Evolutionary conservation across 2,113 vertebrate genomes (phyloP).

Genomic region (Hippotragus niger): DNA sequence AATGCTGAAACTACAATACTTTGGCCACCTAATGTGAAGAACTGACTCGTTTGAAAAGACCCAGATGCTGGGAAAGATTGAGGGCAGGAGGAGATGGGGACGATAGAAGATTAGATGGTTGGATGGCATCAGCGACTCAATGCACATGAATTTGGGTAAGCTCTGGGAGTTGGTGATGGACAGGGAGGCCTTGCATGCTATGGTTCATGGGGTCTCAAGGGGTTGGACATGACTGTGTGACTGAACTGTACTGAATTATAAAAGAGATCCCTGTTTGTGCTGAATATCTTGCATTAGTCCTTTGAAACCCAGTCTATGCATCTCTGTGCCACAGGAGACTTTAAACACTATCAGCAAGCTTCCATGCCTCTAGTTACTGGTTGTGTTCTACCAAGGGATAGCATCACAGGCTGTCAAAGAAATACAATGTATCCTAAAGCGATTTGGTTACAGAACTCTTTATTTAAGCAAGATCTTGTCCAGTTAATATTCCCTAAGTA

Average conservation of each 20-base stretch:
- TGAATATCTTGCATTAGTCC: neutral
- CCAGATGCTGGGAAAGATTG: neutral
- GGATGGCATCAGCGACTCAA: neutral
- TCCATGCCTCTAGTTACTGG: neutral
- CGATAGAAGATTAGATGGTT: neutral
- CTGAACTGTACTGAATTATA: neutral
- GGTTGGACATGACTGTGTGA: neutral
- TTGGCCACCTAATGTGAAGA: neutral
- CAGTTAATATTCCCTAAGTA: neutral
- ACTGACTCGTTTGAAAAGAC: fast-evolving
- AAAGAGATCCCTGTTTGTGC: neutral
- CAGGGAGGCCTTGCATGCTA: neutral
- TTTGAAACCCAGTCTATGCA: too few relatives aligned
- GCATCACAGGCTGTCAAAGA: neutral
- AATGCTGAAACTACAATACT: neutral
- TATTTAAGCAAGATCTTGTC: neutral
- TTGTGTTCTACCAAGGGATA: neutral
- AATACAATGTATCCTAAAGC: neutral
- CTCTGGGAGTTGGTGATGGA: neutral
- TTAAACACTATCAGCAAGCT: neutral
- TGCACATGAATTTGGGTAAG: neutral
- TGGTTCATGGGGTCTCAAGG: neutral
- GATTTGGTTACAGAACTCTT: neutral
- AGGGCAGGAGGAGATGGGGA: neutral
- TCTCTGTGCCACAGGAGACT: neutral